Base-by-base conservation (phyloP, 2,113 vertebrate genomes). In the Phocoena phocoena region DNA sequence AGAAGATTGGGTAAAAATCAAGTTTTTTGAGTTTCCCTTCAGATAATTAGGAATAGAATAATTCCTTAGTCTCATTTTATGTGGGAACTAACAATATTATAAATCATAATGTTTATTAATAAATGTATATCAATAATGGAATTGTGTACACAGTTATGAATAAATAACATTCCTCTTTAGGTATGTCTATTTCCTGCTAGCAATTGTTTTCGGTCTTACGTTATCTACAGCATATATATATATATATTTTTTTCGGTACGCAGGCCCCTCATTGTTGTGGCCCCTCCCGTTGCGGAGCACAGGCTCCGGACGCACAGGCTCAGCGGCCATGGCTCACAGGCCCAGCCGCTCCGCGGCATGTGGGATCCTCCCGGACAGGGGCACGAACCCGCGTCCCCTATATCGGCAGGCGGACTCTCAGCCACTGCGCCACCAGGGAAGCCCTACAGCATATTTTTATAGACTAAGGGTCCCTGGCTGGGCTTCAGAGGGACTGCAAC, bases 381-480 rank as follows among this genome's bases (percentile, higher is more conserved):
- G 41, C 41, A 41, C 41, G 6, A 41, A 41, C 41, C 41, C 41
- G 6, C 6, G 41, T 41, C 41, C 41, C 41, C 41, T 41, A 6
- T 6, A 41, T 41, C 41, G 41, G 41, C 41, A 41, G 41, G 41
- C 0, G 6, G 41, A 41, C 41, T 41, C 41, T 41, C 41, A 41
- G 6, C 6, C 41, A 41, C 41, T 41, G 41, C 41, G 41, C 41
- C 41, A 41, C 41, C 41, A 41, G 41, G 41, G 41, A 41, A 41
- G 41, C 41, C 41, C 38, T 38, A 38, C 38, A 38, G 21, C 3
- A 15, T 10, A 11, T 33, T 84, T 96, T 88, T 70, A 36, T 88
- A 63, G 63, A 8, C 31, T 7, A 26, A 2, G 26, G 0, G 12
- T 44, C n/a, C 36, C 23, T 33, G 12, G 28, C 0, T n/a, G 38